phyloP scores from a whole-genome alignment of 1,140 invertebrate species.

The Drosophila gunungcola region DNA sequence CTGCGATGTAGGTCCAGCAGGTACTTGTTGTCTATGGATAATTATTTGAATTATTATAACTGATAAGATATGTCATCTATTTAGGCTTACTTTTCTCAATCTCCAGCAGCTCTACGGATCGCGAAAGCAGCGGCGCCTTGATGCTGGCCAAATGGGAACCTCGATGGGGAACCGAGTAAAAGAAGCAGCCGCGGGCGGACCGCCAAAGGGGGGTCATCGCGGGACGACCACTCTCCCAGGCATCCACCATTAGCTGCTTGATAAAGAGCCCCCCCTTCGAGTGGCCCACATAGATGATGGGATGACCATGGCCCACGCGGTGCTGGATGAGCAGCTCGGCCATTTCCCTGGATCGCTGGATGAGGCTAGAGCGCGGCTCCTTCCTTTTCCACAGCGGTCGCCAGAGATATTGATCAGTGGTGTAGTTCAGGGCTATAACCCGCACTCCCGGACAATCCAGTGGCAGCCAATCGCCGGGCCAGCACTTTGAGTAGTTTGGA shows the following conservation, averaged over 20 bases:
- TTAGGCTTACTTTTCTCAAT: slow-evolving; percentile 86
- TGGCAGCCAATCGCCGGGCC: slow-evolving; percentile 89
- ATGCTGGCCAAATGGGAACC: slow-evolving; percentile 89
- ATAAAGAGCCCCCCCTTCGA: slow-evolving; percentile 90
- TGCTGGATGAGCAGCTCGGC: slow-evolving; percentile 86
- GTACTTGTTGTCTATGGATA: slow-evolving; percentile 87
- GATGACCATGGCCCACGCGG: slow-evolving; percentile 87
- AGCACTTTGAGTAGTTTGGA: slow-evolving; percentile 87
- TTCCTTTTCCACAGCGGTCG: slow-evolving; percentile 89
- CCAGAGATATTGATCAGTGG: slow-evolving; percentile 89
- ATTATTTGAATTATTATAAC: neutral
- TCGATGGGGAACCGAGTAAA: slow-evolving; percentile 90
- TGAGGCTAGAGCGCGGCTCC: slow-evolving; percentile 87
- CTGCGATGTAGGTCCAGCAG: slow-evolving; percentile 87
- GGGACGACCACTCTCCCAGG: slow-evolving; percentile 85
- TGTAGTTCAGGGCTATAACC: slow-evolving; percentile 89
- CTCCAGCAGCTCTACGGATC: slow-evolving; percentile 87
- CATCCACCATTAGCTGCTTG: slow-evolving; percentile 89
- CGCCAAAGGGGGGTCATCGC: slow-evolving; percentile 84
- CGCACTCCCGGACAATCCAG: slow-evolving; percentile 88
- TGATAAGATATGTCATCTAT: neutral
- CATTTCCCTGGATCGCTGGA: slow-evolving; percentile 89
- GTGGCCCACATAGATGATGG: slow-evolving; percentile 90
- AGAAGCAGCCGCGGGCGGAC: slow-evolving; percentile 88
- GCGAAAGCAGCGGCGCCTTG: slow-evolving; percentile 87